Evolutionary conservation across 2,888 invertebrate genomes (phyloP).

Genomic region (Dolichomitus sp.): DNA sequence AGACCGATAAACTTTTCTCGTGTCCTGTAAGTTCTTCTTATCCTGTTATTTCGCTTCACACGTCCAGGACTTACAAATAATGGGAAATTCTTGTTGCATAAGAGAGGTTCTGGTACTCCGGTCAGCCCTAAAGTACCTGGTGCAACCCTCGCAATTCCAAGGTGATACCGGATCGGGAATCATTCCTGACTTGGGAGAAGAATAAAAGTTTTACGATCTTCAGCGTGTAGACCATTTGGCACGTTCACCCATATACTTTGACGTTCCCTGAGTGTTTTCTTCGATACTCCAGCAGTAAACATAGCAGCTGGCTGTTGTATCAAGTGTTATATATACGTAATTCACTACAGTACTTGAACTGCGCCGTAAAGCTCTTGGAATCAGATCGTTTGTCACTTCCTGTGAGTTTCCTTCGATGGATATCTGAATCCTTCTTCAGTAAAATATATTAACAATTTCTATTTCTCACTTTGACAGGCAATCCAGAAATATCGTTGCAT

Average conservation of each 20-base stretch:
- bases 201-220: conserved; percentile 20
- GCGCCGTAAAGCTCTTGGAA: neutral
- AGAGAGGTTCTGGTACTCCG: neutral
- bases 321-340: conserved; percentile 6
- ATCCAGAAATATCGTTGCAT: neutral
- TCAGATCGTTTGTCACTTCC: neutral
- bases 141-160: neutral
- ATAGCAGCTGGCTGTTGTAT: conserved; percentile 1
- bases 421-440: neutral
- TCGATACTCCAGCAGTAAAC: conserved; percentile 1
- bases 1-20: conserved; percentile 11
- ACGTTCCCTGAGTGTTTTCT: neutral
- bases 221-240: conserved; percentile 11
- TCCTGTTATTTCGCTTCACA: neutral
- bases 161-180: conserved; percentile 9
- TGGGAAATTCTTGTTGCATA: neutral
- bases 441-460: neutral
- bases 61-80: neutral
- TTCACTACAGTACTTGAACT: neutral
- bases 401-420: neutral
- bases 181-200: neutral
- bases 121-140: neutral
- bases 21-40: neutral
- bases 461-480: neutral
- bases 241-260: conserved; percentile 3